Base-by-base conservation (phyloP, 2,888 invertebrate species). In the Agrochola macilenta region DNA sequence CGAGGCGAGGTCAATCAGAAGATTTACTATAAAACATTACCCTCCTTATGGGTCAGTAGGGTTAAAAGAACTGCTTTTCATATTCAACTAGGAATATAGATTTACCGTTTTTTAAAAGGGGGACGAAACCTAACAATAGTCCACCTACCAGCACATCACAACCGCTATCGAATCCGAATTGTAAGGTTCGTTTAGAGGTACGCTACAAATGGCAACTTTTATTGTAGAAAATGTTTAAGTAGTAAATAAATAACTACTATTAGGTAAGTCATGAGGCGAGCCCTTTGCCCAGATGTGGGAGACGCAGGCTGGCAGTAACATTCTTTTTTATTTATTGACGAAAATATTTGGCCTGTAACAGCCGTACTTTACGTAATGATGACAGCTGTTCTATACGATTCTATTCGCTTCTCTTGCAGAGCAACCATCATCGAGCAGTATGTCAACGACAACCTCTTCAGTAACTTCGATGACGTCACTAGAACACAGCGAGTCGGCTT, bases 401-500 rank as follows among this genome's bases (percentile, higher is more conserved):
- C 20, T 30, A 61, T 35, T 14, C 23, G 39, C 2, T 35, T 57
- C 8, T 46, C 23, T 73, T 63, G 2, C 88, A 98, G 98, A 98
- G 91, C 98, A 98, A 97, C 98, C 98, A 30, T 98, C 98, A n/a
- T 98, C 98, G 85, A 98, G 98, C 91, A 98, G 98, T 92, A 98
- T 98, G 94, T 98, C 98, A 52, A 98, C 98, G 26, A 98, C 98
- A 30, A 98, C 98, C 81, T 98, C 98, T 69, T 98, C 98, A 84
- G 98, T 98, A 69, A 98, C 98, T 4, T 98, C 98, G 58, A 98
- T 98, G 98, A 98, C 98, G 72, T 98, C 98, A 60, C 95, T 98
- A 82, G 98, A 98, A 92, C 98, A 98, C 92, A 98, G 98, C 91
- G 98, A 98, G 90, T 98, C 98, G 2, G 98, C 98, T 2, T 98